Evolutionary conservation across 2,113 vertebrate genomes (phyloP).

Genomic region (Falco punctatus): DNA sequence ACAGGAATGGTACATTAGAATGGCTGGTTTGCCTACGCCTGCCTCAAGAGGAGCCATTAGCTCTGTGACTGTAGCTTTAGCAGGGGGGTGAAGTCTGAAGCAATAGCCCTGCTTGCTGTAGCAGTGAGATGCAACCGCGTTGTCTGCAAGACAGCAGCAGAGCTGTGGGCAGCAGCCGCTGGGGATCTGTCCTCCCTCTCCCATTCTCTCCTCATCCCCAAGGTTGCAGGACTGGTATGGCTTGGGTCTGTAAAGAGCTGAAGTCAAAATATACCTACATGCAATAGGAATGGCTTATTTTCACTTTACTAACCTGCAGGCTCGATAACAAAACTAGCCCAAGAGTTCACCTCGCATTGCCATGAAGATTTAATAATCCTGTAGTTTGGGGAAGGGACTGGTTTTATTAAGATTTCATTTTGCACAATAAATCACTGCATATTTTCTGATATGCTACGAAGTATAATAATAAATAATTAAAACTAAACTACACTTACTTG

Average conservation of each 20-base stretch:
- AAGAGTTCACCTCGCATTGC: not conserved
- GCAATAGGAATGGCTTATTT: not conserved
- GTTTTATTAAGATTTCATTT: constrained; percentile 69
- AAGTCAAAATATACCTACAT: not conserved
- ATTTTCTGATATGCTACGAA: constrained; percentile 61
- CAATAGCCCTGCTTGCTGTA: not conserved
- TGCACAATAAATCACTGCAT: constrained; percentile 61
- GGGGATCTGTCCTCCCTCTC: not conserved
- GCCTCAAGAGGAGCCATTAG: not conserved
- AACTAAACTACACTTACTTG: constrained; percentile 54
- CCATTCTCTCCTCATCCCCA: not conserved
- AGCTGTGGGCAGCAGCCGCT: not conserved
- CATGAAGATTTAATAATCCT: constrained; percentile 62
- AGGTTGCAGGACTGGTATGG: not conserved
- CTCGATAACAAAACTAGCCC: not conserved
- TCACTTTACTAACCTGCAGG: not conserved
- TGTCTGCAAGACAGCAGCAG: not conserved
- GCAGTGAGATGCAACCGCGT: not conserved
- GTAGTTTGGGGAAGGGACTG: constrained; percentile 44
- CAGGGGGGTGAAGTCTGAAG: not conserved
- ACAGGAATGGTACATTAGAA: not conserved
- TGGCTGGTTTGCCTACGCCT: not conserved
- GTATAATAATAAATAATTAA: constrained; percentile 69
- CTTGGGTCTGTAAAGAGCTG: not conserved
- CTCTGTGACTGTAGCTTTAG: not conserved